These are phyloP conservation scores for Drosophila nigricruria DNA, from an alignment of 2,888 invertebrate genomes.

Conservation along the genomic window DNA sequence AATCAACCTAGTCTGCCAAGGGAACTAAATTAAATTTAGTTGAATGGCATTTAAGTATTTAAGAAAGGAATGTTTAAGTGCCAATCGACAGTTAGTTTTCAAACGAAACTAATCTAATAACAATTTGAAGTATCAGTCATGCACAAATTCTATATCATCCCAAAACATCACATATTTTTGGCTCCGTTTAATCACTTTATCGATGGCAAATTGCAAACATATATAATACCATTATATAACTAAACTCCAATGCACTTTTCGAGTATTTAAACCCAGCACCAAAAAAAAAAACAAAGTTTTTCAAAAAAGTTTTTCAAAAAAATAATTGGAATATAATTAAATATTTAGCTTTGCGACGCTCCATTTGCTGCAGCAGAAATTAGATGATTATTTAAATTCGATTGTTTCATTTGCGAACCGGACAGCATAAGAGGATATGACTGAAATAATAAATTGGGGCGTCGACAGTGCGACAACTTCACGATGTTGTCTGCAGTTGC, in stretches of 20 bases:
- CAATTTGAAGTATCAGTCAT: background rate
- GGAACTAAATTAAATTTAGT: no score
- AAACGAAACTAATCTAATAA: background rate
- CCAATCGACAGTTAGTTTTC: background rate
- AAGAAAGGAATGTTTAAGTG: no score
- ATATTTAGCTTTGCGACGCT: background rate
- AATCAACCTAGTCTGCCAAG: no score
- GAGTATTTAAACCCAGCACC: background rate
- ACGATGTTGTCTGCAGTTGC: constrained; percentile 46
- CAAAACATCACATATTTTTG: background rate
- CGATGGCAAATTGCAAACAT: background rate
- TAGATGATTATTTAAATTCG: constrained; percentile 62
- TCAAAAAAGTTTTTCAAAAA: no score
- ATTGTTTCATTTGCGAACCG: constrained; percentile 47
- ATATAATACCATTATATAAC: background rate
- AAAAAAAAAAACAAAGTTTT: background rate
- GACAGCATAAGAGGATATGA: constrained; percentile 2
- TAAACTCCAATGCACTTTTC: background rate
- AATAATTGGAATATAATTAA: background rate
- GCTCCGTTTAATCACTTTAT: background rate
- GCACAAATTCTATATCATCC: background rate
- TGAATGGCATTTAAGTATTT: no score
- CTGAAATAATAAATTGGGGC: constrained; percentile 36
- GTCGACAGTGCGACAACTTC: constrained; percentile 11
- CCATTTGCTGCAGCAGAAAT: constrained; percentile 32